Base-by-base conservation (phyloP, 2,797 vertebrate species). In the Hybognathus amarus region DNA sequence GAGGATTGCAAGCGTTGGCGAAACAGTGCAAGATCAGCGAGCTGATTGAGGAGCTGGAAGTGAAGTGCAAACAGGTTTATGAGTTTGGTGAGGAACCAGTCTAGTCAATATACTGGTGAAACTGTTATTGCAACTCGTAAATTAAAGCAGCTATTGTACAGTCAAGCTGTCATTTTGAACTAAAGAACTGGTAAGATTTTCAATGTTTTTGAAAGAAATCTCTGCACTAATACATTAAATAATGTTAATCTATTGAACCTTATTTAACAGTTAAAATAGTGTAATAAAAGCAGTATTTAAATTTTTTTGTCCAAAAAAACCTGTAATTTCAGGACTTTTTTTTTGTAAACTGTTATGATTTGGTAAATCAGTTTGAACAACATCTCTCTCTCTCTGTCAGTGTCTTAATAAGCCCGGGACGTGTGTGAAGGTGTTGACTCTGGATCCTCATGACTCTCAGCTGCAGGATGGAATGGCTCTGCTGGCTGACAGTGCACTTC, bases 351-450 rank as follows among this genome's bases (percentile, higher is more conserved):
- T 13, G 5, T n/a, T 6, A 15, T n/a, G 11, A 12, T 6, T 68
- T n/a, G 1, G 33, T 42, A 38, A 40, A 24, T 69, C n/a, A 3
- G 45, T 36, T 38, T 38, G 38, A 38, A 38, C 38, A 38, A 38
- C 38, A 38, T 45, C 4, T 47, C 45, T 47, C 18, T 84, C 30
- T 61, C n/a, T 54, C 17, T 50, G 10, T 59, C 63, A 99, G 97
- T 99, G 85, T 97, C 96, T n/a, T 71, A 97, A 97, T 90, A 98
- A 99, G 89, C 98, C 98, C 6, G 97, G 97, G 84, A 97, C 96
- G 0, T 98, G 97, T 88, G 96, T 99, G 92, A 98, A 99, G 89
- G 97, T 98, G 80, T 93, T 99, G 88, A 98, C 96, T 79, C 94
- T 99, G 86, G 97, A 98, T 90, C 95, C 97, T 27, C 91, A 94